These are phyloP conservation scores for Falco punctatus DNA, from an alignment of 2,113 vertebrate species.

Conservation along the genomic window DNA sequence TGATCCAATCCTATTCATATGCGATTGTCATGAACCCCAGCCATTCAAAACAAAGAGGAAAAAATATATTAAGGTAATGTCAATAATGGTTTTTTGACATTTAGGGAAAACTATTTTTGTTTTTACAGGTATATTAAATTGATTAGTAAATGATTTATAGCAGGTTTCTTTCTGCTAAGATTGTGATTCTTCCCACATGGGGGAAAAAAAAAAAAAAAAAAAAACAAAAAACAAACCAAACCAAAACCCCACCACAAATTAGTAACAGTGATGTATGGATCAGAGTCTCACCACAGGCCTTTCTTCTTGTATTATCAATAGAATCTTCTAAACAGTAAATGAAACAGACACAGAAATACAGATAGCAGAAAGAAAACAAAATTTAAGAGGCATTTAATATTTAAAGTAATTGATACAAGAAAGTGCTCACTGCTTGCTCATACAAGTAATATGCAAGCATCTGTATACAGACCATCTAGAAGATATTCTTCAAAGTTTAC, in stretches of 20 bases:
- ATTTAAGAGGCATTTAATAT: background rate
- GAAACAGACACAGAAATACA: background rate
- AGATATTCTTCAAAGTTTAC: background rate
- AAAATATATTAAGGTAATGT: background rate
- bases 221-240: no score
- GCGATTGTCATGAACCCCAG: background rate
- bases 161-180: background rate
- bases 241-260: background rate
- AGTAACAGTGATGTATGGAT: background rate
- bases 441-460: background rate
- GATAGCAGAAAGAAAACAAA: background rate
- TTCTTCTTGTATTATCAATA: background rate
- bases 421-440: background rate
- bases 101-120: background rate
- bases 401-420: background rate
- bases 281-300: background rate
- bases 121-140: background rate
- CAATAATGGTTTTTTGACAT: background rate
- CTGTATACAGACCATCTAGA: background rate
- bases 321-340: background rate
- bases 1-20: background rate
- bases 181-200: background rate
- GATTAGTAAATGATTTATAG: background rate
- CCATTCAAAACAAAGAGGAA: background rate
- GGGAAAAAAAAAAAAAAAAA: background rate